Evolutionary conservation across 1,140 invertebrate species (phyloP), one percentile per base, ranked within the genome.

Genomic region (Zaprionus taronus): DNA sequence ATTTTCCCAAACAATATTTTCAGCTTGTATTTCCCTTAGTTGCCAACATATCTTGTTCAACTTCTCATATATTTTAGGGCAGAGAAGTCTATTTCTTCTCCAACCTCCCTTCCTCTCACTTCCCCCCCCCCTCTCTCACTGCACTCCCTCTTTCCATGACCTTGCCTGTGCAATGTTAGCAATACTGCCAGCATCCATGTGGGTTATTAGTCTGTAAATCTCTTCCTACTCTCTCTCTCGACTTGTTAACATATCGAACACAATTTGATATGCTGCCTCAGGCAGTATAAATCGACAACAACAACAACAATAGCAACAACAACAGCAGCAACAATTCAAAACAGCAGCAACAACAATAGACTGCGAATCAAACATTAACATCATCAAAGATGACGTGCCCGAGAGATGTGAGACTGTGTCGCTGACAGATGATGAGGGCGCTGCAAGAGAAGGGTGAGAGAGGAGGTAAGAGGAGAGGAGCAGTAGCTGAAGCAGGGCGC

Each of bases 391-490:
- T 66, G 67, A 72, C 64, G 41, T 57, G 44, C 44, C 58, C n/a
- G 58, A 22, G 47, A 22, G 47, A 20, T 22, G 47, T 20, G 38
- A 20, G 47, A 17, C 20, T 51, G 17, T 71, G 68, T 55, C n/a
- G 57, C 82, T 86, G 83, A 86, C 83, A 87, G 80, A 44, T 87
- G 83, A 86, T 87, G 83, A 86, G 83, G 83, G 81, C 81, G 9
- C 12, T 12, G 47, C 41, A 47, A n/a, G 3, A 47, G n/a, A n/a
- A n/a, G n/a, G 1, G 15, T 9, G 41, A 34, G 28, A 31, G 28
- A 44, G 41, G 2, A 44, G 41, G 0, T 0, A 0, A 0, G 41
- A 44, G 41, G n/a, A 6, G 2, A 44, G 38, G 38, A 44, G 41
- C 41, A 17, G 14, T 15, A 15, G 5, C 38, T 9, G 6, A 6